Conservation (phyloP, 2,797 vertebrate species). For the Pseudomugil tenellus region DNA sequence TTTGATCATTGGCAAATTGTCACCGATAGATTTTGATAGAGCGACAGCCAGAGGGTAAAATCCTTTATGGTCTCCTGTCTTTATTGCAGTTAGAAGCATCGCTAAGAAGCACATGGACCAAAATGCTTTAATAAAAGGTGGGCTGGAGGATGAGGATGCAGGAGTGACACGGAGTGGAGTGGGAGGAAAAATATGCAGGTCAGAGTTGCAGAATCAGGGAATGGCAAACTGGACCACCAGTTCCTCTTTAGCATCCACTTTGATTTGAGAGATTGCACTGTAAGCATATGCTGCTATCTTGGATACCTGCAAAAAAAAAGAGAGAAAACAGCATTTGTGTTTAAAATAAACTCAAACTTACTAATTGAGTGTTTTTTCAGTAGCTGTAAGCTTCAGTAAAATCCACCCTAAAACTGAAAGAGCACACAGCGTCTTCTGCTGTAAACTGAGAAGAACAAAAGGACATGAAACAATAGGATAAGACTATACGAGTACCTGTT, state of each 20-base stretch:
- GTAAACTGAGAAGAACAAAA: neutral
- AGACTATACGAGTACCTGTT: slow-evolving; percentile 87
- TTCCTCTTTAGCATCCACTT: slow-evolving; percentile 96
- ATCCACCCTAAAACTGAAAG: neutral
- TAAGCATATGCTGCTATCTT: slow-evolving; percentile 96
- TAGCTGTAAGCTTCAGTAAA: neutral
- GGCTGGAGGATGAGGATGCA: slow-evolving; percentile 62
- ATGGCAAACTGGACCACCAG: slow-evolving; percentile 98
- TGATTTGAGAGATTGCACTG: slow-evolving; percentile 97
- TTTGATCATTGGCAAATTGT: slow-evolving; percentile 12
- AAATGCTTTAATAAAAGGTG: slow-evolving; percentile 60
- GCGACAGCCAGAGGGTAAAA: slow-evolving; percentile 32
- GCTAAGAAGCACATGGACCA: slow-evolving; percentile 58
- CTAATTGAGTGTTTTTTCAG: neutral
- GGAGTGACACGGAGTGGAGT: slow-evolving; percentile 56
- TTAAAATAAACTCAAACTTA: neutral
- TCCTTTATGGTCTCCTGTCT: slow-evolving; percentile 45
- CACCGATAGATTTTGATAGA: slow-evolving; percentile 26
- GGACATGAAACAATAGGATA: neutral
- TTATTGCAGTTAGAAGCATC: slow-evolving; percentile 53
- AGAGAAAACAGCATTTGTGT: neutral
- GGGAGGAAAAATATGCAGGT: slow-evolving; percentile 50
- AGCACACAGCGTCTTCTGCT: neutral
- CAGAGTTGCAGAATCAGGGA: slow-evolving; percentile 81
- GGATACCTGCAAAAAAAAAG: slow-evolving; percentile 84